These are phyloP conservation scores for Crematogaster levior DNA, from an alignment of 2,888 invertebrate genomes.

Conservation along the genomic window DNA sequence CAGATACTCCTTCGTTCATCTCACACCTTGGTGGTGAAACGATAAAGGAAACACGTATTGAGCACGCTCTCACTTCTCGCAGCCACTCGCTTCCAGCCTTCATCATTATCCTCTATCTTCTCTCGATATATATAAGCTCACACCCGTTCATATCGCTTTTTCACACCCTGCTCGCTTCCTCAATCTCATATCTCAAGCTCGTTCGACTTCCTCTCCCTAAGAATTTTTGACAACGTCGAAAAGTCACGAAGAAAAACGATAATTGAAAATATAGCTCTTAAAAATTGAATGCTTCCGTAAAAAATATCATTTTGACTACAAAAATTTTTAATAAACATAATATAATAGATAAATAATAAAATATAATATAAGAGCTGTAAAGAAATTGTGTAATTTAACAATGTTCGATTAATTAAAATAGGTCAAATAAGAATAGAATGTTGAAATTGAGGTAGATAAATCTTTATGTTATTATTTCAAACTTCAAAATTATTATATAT, in stretches of 20 bases:
- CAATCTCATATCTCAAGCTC: conserved; percentile 45
- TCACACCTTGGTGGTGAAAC: conserved; percentile 76
- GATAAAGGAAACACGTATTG: conserved; percentile 84
- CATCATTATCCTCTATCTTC: conserved; percentile 62
- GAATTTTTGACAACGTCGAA: conserved; percentile 41
- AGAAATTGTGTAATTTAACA: background rate
- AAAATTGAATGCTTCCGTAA: conserved; percentile 12
- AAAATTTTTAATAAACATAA: too few relatives aligned
- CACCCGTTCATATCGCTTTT: conserved; percentile 54
- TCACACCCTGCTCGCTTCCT: conserved; percentile 51
- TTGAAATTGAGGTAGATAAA: conserved; percentile 38
- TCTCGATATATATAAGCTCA: conserved; percentile 64
- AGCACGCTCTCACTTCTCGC: conserved; percentile 76
- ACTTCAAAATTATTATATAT: conserved; percentile 66
- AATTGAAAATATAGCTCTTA: conserved; percentile 6
- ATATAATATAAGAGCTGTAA: background rate
- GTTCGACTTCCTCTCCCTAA: conserved; percentile 14
- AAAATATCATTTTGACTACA: conserved; percentile 28
- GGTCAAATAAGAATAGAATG: background rate
- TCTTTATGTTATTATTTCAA: conserved; percentile 59
- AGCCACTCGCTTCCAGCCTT: conserved; percentile 51
- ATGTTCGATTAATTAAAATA: background rate
- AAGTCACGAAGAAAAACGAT: conserved; percentile 8
- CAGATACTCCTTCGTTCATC: conserved; percentile 65
- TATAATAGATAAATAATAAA: background rate